phyloP scores from a whole-genome alignment of 2,888 invertebrate species.

The Parnassius glacialis region DNA sequence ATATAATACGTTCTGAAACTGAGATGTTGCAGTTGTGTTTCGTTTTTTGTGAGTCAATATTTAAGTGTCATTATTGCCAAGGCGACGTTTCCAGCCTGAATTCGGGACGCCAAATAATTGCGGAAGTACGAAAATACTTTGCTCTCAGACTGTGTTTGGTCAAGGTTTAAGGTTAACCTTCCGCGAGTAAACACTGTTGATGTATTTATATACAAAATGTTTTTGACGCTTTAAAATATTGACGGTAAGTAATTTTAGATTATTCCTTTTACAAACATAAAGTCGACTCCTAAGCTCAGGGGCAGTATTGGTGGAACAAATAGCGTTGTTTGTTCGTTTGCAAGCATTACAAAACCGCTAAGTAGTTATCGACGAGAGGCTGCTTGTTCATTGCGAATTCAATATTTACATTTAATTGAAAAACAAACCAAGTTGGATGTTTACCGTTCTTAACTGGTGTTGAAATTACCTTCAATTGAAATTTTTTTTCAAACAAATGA shows the following conservation, averaged over 20 bases:
- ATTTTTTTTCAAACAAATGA: no score
- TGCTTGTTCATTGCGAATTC: constrained; percentile 42
- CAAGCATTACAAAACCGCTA: constrained; percentile 46
- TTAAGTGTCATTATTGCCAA: constrained; percentile 42
- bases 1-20: no score
- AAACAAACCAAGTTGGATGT: constrained; percentile 17
- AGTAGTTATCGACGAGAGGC: constrained; percentile 42
- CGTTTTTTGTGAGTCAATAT: constrained; percentile 9
- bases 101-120: constrained; percentile 41
- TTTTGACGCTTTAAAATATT: background rate
- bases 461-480: constrained; percentile 1
- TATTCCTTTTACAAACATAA: background rate
- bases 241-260: background rate
- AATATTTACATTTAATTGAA: constrained; percentile 44
- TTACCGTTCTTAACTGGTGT: constrained; percentile 16
- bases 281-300: constrained; percentile 3
- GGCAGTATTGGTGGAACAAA: constrained; percentile 19
- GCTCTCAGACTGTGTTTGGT: constrained; percentile 43
- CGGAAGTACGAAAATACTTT: constrained; percentile 53
- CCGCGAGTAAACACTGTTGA: constrained; percentile 40
- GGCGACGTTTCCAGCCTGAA: constrained; percentile 41
- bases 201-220: constrained; percentile 23
- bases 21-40: no score
- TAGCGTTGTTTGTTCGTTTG: constrained; percentile 15
- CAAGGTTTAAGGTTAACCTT: constrained; percentile 48